Base-by-base conservation (phyloP, 2,888 invertebrate species). In the Tanytarsus gracilentus region DNA sequence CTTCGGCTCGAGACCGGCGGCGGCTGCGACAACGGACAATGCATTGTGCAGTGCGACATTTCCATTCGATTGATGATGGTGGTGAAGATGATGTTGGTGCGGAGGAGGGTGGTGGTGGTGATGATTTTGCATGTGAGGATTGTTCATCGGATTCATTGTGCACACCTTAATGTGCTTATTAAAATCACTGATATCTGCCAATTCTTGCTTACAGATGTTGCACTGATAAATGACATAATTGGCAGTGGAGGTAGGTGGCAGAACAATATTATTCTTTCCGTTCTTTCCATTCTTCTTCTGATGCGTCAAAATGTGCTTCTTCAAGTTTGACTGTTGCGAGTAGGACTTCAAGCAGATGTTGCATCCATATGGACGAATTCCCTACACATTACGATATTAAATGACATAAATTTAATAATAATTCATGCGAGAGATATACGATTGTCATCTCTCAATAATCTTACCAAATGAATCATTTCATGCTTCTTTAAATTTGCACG, bases 401-500 rank as follows among this genome's bases (percentile, higher is more conserved):
- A n/a, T n/a, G n/a, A n/a, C n/a, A n/a, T n/a, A n/a, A n/a, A n/a
- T n/a, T n/a, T n/a, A n/a, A n/a, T n/a, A n/a, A n/a, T n/a, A n/a
- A n/a, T n/a, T n/a, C n/a, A n/a, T n/a, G n/a, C n/a, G n/a, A n/a
- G n/a, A n/a, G 30, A 33, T 11, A 36, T 33, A 33, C n/a, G 2
- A 11, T n/a, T 33, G 9, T 2, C 9, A 33, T 33, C 33, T 33
- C 6, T 33, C n/a, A 33, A 11, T n/a, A 33, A 4, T 33, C 44
- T 58, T 14, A 58, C 58, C 58, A 60, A 59, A 55, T 63, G 63
- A 25, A 62, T 61, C 61, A 62, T 62, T 56, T 63, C 62, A 55
- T 63, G 63, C 52, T 63, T 63, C 48, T 58, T 62, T 44, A 63
- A 53, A 62, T 63, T 63, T 26, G 62, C 63, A 36, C 61, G 58